Conservation (phyloP, 2,797 vertebrate species). For the Delichon dasypus region DNA sequence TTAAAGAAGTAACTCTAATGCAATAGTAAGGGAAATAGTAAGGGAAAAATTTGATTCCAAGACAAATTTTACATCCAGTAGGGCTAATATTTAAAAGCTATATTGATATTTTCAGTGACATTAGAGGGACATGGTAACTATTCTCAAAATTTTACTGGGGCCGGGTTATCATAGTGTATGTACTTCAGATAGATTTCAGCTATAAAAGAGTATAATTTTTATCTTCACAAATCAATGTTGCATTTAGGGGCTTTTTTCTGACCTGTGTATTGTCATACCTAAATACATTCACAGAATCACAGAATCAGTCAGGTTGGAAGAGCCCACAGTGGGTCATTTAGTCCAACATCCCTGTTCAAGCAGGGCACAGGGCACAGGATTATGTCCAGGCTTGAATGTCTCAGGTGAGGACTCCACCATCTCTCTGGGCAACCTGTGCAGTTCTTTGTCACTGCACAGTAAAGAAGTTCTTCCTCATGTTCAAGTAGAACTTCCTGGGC, state of each 20-base stretch:
- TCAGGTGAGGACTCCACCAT: background rate
- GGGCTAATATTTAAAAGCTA: background rate
- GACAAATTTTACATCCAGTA: background rate
- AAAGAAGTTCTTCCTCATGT: background rate
- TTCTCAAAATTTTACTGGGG: background rate
- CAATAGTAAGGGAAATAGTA: background rate
- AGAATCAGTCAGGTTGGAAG: background rate
- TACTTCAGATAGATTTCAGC: background rate
- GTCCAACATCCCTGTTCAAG: background rate
- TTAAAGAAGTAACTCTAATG: background rate
- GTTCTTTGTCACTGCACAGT: too few species aligned
- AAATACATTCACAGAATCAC: background rate
- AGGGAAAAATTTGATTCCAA: background rate
- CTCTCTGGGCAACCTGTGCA: background rate
- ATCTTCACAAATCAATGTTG: background rate
- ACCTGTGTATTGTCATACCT: background rate
- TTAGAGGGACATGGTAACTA: background rate
- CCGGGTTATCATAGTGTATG: background rate
- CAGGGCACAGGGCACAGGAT: accelerated
- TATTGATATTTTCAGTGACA: background rate
- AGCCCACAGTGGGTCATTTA: background rate
- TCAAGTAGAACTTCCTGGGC: background rate
- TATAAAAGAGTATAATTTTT: background rate
- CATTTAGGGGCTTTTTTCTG: background rate
- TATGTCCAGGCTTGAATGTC: background rate